Conservation (phyloP, 2,888 invertebrate species). For the Acronicta leporina region DNA sequence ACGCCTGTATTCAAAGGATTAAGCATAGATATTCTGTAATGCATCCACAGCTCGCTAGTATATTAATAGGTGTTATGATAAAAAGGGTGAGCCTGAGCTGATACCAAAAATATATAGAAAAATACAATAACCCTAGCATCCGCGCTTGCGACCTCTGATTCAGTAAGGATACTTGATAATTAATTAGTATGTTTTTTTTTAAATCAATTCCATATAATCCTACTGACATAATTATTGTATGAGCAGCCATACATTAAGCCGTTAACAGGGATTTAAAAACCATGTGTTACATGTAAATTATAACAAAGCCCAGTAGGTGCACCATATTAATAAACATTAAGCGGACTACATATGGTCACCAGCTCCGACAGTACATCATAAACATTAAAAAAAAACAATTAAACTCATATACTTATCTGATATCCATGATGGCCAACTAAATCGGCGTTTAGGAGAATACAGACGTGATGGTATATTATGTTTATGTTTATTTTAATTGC, state of each 20-base stretch:
- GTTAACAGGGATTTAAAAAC: constrained; percentile 58
- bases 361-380: constrained; percentile 32
- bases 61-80: too few relatives aligned
- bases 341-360: constrained; percentile 51
- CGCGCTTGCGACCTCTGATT: too few relatives aligned
- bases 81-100: too few relatives aligned
- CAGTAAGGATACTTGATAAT: too few relatives aligned
- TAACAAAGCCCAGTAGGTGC: constrained; percentile 43
- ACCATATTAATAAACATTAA: constrained; percentile 35
- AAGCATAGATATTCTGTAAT: too few relatives aligned
- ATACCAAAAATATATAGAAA: too few relatives aligned
- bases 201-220: constrained; percentile 13
- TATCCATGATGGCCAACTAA: constrained; percentile 3
- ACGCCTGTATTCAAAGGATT: too few relatives aligned
- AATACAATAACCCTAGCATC: too few relatives aligned
- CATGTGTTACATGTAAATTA: constrained; percentile 54
- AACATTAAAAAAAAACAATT: constrained; percentile 39
- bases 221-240: constrained; percentile 31
- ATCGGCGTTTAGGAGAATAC: too few relatives aligned
- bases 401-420: constrained; percentile 7
- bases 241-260: constrained; percentile 27
- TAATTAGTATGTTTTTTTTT: not conserved
- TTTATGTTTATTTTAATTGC: too few relatives aligned
- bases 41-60: too few relatives aligned
- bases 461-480: too few relatives aligned